phyloP scores from a whole-genome alignment of 2,797 vertebrate species.

The Acridotheres tristis region DNA sequence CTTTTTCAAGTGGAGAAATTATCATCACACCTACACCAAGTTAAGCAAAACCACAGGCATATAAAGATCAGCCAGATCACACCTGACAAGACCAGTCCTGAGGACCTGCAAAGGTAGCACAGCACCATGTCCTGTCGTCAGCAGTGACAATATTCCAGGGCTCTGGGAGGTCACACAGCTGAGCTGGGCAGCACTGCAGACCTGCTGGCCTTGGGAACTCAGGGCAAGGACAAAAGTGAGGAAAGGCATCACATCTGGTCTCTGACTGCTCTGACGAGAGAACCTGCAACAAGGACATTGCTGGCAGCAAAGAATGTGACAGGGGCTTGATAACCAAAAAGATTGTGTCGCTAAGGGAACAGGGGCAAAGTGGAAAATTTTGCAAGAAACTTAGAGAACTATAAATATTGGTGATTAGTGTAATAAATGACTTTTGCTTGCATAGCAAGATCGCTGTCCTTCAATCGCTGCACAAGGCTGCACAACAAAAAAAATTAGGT shows the following conservation, averaged over 20 bases:
- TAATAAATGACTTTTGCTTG: neutral
- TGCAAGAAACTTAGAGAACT: rapidly evolving
- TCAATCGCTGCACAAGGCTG: neutral
- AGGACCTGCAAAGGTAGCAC: neutral
- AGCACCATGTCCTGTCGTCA: too few species aligned
- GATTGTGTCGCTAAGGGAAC: neutral
- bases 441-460: neutral
- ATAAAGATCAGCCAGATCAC: neutral
- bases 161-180: neutral
- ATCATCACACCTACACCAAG: neutral
- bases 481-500: rapidly evolving
- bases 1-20: neutral
- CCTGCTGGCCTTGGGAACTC: neutral
- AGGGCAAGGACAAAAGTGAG: neutral
- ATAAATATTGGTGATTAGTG: neutral
- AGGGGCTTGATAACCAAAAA: neutral
- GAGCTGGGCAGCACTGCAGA: rapidly evolving
- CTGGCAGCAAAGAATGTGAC: neutral
- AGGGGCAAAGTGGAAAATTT: neutral
- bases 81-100: neutral
- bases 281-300: neutral
- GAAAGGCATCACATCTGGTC: neutral
- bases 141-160: neutral
- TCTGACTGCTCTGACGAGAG: neutral
- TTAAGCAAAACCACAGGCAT: neutral